A percentile compares a stretch with the other conserved stretches of the same genome.
Conservation (phyloP, 1,140 invertebrate genomes). For the Brachionus paranguensis region DNA sequence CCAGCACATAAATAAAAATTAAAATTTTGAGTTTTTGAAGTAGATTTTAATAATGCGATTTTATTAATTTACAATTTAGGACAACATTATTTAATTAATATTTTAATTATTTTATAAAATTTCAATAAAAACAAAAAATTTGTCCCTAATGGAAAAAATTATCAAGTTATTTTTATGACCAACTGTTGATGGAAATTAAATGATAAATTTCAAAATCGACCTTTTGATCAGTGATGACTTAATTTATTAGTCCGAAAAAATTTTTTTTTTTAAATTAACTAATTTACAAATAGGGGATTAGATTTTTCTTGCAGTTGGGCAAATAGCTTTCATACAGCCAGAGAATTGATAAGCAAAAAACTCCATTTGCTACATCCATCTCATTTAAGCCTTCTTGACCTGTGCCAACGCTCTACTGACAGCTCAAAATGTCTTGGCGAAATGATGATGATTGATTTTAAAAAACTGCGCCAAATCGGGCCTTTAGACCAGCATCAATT, state of each 20-base stretch:
- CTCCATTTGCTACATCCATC: conserved; percentile 52
- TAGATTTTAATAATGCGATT: background rate
- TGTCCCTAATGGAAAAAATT: background rate
- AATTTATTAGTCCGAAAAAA: too few species aligned
- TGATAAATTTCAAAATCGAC: too few species aligned
- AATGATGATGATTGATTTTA: conserved; percentile 47
- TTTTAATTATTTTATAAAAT: too few species aligned
- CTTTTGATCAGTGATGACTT: too few species aligned
- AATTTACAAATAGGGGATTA: conserved; percentile 42
- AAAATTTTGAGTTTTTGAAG: conserved; percentile 3
- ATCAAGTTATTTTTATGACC: too few species aligned
- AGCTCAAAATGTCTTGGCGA: conserved; percentile 43
- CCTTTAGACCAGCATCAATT: conserved; percentile 33
- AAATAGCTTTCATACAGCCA: conserved; percentile 45
- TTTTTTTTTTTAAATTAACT: too few species aligned
- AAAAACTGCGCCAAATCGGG: background rate
- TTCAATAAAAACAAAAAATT: background rate
- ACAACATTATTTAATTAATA: too few species aligned
- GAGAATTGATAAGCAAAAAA: conserved; percentile 46
- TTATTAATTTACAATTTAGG: too few species aligned
- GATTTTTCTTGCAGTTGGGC: conserved; percentile 54
- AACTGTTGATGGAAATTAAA: too few species aligned
- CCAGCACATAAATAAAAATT: too few species aligned
- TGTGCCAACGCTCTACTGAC: conserved; percentile 47
- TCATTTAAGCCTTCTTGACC: conserved; percentile 47